Evolutionary conservation across 2,888 invertebrate genomes (phyloP), one percentile per base, ranked within the genome.

Genomic region (Erebia aethiops): DNA sequence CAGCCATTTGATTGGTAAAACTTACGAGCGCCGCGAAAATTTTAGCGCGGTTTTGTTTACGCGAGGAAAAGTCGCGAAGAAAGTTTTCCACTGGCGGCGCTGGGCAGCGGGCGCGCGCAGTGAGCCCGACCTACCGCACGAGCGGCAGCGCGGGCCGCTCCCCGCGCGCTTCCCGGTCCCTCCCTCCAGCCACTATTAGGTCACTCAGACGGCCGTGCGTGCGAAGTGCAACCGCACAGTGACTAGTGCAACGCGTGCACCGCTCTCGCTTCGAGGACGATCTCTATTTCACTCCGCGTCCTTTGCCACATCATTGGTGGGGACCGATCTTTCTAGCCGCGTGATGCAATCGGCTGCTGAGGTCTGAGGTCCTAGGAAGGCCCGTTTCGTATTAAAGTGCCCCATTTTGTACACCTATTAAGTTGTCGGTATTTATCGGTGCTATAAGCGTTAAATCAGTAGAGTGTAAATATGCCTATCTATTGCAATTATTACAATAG

Each of bases 191-290:
- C 86, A 83, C 89, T 92, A 92, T 92, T 92, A 90, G 92, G 92
- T 93, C 92, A 92, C 92, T 89, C 86, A 86, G 87, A 82, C 91
- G 88, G 86, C 88, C 89, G 91, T 90, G 91, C 92, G 92, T 92
- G 91, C 90, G 87, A 90, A 91, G 80, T 91, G 91, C 91, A 90
- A 88, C 91, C 85, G 87, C 92, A 91, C 91, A 91, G 91, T 90
- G 91, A 90, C 89, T 90, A 89, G 88, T 91, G 92, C 92, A 92
- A 88, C 92, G 91, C 91, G 91, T 91, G 91, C 91, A 90, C 88
- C 91, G 92, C 92, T 91, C 92, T 92, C 92, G 92, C 92, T 90
- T 91, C 92, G 92, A 93, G 92, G 92, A 93, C 92, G 92, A 93
- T 90, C 92, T 93, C 92, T 92, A 92, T 92, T 92, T 92, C 92